phyloP scores from a whole-genome alignment of 2,113 vertebrate species.

The Chloroceryle aenea region DNA sequence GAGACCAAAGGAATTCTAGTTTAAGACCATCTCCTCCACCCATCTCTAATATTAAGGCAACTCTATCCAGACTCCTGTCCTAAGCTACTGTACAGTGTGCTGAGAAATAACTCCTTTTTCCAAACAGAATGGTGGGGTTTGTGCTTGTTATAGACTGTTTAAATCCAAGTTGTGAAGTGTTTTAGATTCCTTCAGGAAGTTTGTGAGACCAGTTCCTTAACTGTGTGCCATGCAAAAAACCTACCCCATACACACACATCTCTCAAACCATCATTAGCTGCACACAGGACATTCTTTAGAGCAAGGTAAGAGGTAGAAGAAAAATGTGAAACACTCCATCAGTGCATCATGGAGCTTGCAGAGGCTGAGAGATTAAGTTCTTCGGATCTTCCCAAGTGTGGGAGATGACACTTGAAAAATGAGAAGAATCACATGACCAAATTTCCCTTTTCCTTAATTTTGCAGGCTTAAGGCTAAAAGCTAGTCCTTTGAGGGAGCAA shows the following conservation, averaged over 20 bases:
- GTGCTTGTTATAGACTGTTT: background rate
- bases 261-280: background rate
- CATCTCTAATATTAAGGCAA: background rate
- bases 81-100: background rate
- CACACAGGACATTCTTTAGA: background rate
- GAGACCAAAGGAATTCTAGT: background rate
- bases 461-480: background rate
- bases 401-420: background rate
- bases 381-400: background rate
- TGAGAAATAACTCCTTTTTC: background rate
- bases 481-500: background rate
- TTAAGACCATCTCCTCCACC: background rate
- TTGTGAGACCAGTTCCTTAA: background rate
- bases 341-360: background rate
- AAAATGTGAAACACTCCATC: background rate
- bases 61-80: background rate
- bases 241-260: background rate
- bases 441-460: background rate
- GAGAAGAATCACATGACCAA: background rate
- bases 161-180: background rate
- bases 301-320: background rate
- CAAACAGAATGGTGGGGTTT: background rate
- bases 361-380: background rate
- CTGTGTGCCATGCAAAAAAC: background rate
- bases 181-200: background rate